These are phyloP conservation scores for Paramormyrops kingsleyae DNA, from an alignment of 2,113 vertebrate species.

Conservation along the genomic window DNA sequence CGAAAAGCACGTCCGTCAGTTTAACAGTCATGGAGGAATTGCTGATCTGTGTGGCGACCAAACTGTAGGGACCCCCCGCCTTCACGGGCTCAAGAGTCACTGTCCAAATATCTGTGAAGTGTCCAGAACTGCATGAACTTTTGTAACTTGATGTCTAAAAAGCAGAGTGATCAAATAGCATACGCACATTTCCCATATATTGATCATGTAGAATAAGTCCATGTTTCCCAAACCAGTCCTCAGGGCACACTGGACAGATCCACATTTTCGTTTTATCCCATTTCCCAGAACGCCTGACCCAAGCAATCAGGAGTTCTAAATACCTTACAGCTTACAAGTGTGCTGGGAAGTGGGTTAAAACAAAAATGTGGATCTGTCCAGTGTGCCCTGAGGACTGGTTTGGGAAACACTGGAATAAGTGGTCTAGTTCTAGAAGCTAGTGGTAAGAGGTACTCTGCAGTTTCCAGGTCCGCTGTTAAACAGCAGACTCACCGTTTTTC, in stretches of 20 bases:
- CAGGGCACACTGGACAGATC: background rate
- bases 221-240: background rate
- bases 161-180: background rate
- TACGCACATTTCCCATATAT: background rate
- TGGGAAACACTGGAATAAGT: background rate
- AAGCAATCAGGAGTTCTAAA: background rate
- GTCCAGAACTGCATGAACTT: background rate
- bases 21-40: slow-evolving; percentile 22
- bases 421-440: background rate
- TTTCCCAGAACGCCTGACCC: background rate
- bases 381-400: background rate
- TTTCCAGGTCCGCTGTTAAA: background rate
- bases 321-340: background rate
- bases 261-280: background rate
- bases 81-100: slow-evolving; percentile 64
- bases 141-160: background rate
- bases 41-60: slow-evolving; percentile 50
- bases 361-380: background rate
- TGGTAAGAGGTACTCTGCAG: background rate
- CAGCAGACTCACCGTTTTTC: slow-evolving; percentile 38
- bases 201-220: background rate
- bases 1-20: slow-evolving; percentile 73
- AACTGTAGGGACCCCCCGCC: slow-evolving; percentile 70
- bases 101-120: slow-evolving; percentile 59
- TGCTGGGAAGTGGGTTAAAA: background rate